Conservation (phyloP, 1,140 invertebrate species). For the Drosophila triauraria region DNA sequence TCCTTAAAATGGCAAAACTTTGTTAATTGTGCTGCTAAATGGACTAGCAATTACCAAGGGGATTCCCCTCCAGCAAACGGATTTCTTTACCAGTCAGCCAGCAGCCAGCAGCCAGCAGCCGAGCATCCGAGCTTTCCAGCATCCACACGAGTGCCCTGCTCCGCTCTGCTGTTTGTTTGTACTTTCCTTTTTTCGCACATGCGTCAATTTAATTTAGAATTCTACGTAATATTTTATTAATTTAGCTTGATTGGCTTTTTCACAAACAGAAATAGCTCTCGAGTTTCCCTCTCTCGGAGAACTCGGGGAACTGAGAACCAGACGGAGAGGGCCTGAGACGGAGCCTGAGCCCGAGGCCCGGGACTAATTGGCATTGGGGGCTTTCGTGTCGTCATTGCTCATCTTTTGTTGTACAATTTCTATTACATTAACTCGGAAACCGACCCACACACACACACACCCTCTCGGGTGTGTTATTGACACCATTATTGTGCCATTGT, state of each 20-base stretch:
- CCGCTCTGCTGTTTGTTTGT: slow-evolving; percentile 12
- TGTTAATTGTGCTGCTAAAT: slow-evolving; percentile 55
- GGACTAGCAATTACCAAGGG: slow-evolving; percentile 54
- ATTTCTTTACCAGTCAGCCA: slow-evolving; percentile 8
- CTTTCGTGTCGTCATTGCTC: slow-evolving; percentile 79
- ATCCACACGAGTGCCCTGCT: slow-evolving; percentile 22
- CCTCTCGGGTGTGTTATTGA: slow-evolving; percentile 67
- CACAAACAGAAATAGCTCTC: slow-evolving; percentile 65
- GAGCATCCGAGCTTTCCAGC: neutral
- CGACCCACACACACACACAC: slow-evolving; percentile 24
- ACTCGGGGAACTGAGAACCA: neutral
- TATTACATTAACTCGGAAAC: slow-evolving; percentile 73
- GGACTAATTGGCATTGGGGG: slow-evolving; percentile 76
- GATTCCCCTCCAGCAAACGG: slow-evolving; percentile 33
- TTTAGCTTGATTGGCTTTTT: slow-evolving; percentile 83
- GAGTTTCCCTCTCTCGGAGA: slow-evolving; percentile 11
- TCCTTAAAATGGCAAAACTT: slow-evolving; percentile 50
- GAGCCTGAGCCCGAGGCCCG: slow-evolving; percentile 16
- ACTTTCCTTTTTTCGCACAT: slow-evolving; percentile 61
- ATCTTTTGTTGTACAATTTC: slow-evolving; percentile 80
- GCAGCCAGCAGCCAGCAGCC: neutral
- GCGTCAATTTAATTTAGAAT: slow-evolving; percentile 82
- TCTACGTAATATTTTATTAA: slow-evolving; percentile 82
- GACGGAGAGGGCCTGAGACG: neutral
- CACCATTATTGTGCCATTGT: slow-evolving; percentile 62